These are phyloP conservation scores for Nomada ferruginata DNA, from an alignment of 2,888 invertebrate species.

Conservation along the genomic window DNA sequence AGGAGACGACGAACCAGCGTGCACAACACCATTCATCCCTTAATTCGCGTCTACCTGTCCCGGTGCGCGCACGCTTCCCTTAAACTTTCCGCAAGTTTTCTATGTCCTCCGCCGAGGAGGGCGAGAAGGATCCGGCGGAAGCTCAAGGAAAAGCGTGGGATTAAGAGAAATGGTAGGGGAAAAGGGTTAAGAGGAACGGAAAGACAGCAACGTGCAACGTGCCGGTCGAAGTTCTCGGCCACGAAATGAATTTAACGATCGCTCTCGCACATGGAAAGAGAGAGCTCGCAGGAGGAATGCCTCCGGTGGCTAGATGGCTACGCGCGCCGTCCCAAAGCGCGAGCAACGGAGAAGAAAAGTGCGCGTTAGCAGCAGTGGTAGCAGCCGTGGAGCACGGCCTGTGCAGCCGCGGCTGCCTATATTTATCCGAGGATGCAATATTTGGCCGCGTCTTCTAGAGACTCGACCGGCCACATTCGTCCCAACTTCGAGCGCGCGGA, in stretches of 20 bases:
- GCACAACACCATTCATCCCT: neutral
- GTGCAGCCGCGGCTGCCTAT: conserved; percentile 77
- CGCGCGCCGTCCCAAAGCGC: conserved; percentile 66
- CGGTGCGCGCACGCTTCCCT: neutral
- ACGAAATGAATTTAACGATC: conserved; percentile 75
- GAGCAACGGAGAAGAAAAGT: conserved; percentile 66
- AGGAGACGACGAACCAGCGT: neutral
- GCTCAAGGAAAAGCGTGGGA: neutral
- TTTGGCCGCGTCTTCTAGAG: conserved; percentile 77
- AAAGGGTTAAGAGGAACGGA: conserved; percentile 7
- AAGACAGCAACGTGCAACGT: conserved; percentile 55
- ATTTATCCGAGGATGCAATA: conserved; percentile 81
- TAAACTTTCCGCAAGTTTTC: neutral
- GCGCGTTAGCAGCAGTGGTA: conserved; percentile 56
- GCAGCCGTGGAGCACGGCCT: conserved; percentile 21
- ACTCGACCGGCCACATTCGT: conserved; percentile 72
- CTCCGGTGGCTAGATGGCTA: conserved; percentile 66
- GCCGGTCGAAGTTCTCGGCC: conserved; percentile 72
- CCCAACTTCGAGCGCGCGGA: conserved; percentile 70
- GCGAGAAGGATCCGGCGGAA: too few relatives aligned
- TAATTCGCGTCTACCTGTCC: neutral
- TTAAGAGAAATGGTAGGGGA: conserved; percentile 11
- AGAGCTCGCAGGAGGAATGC: conserved; percentile 67
- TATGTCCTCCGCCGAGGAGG: neutral
- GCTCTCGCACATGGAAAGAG: conserved; percentile 71